Base-by-base conservation (phyloP, 2,888 invertebrate genomes). In the Chloroclysta siterata region DNA sequence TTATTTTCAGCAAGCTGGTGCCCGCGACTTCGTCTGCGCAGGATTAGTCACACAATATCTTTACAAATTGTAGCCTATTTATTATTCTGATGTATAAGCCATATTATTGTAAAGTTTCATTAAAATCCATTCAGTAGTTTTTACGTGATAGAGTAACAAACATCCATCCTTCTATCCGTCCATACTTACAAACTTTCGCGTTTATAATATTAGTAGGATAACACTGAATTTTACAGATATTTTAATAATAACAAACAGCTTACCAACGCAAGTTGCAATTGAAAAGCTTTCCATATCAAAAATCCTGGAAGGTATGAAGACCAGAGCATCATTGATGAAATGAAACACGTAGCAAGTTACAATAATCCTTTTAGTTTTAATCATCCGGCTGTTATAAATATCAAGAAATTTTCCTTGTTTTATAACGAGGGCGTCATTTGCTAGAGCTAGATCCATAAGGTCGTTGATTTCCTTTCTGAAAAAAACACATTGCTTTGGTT, bases 201-300 rank as follows among this genome's bases (percentile, higher is more conserved):
- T n/a, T n/a, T n/a, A n/a, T n/a, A n/a, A n/a, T n/a, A n/a, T n/a
- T n/a, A n/a, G n/a, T n/a, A n/a, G n/a, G n/a, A 22, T 22, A 22
- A 22, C 22, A 22, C 22, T 22, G 22, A 22, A 22, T 2, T 22
- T 22, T 22, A 22, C 8, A 33, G 33, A 7, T 33, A 2, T 6
- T 0, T 7, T 33, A 5, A 8, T 33, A 3, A 7, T 33, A 8
- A 33, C 5, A 33, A 33, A 3, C 33, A 39, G 15, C 74, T 64
- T 65, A 82, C 84, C 82, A 22, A 76, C 76, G 63, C 84, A 84
- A 60, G 80, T 73, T 11, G 55, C 70, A 4, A 76, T 56, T 0
- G 76, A 70, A 60, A 73, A 78, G 17, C 74, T 71, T 15, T 72
- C 69, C 60, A 77, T 73, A 4, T 61, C 61, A 1, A 76, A 50